A percentile compares a stretch with the other conserved stretches of the same genome.
These are phyloP conservation scores for Scaptodrosophila lebanonensis DNA, from an alignment of 1,140 invertebrate species.

Conservation along the genomic window DNA sequence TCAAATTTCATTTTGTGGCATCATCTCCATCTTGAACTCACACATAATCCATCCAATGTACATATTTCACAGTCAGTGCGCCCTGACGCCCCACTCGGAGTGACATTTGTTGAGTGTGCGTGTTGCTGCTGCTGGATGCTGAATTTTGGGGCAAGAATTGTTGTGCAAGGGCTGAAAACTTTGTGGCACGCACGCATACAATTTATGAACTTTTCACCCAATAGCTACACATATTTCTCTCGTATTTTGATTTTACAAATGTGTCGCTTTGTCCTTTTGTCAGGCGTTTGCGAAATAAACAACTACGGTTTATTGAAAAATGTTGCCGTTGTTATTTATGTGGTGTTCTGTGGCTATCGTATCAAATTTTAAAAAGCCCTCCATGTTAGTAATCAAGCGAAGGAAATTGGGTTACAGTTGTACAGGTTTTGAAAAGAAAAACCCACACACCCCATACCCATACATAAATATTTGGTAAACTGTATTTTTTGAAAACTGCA, in stretches of 20 bases:
- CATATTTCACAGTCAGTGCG: constrained; percentile 6
- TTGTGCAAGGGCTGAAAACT: no score
- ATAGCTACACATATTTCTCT: background rate
- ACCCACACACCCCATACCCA: background rate
- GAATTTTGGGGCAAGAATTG: background rate
- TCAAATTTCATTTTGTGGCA: constrained; percentile 25
- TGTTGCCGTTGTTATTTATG: background rate
- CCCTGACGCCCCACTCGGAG: background rate
- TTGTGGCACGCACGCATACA: background rate
- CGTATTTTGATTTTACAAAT: background rate
- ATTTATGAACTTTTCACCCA: constrained; percentile 7
- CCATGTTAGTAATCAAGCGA: no score
- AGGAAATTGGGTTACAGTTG: no score
- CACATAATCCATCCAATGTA: background rate
- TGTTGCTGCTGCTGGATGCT: no score
- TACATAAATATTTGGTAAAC: background rate
- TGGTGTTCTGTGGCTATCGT: background rate
- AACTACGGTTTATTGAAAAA: background rate
- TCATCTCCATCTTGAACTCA: background rate
- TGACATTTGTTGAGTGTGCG: constrained; percentile 7
- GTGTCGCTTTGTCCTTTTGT: background rate
- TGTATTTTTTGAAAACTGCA: background rate
- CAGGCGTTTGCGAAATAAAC: background rate
- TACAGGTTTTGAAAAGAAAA: background rate
- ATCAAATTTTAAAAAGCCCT: background rate